Evolutionary conservation across 2,888 invertebrate genomes (phyloP).

Genomic region (Prosopocoilus inquinatus): DNA sequence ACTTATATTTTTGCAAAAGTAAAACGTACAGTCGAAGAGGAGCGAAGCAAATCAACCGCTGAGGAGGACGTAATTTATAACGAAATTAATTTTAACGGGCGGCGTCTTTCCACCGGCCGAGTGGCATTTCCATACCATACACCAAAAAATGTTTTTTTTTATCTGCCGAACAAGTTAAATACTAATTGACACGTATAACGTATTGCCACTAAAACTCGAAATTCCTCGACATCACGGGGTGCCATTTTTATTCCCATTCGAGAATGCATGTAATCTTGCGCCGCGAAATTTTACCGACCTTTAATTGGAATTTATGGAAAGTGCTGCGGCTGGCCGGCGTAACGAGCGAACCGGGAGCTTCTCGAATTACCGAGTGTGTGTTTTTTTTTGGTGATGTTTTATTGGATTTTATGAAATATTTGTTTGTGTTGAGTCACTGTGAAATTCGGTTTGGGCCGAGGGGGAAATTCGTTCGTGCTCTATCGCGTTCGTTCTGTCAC

Average conservation of each 20-base stretch:
- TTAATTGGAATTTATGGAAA: too few relatives aligned
- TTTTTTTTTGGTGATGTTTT: too few relatives aligned
- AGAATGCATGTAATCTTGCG: background rate
- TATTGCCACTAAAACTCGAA: background rate
- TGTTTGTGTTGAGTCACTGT: too few relatives aligned
- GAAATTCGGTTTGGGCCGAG: too few relatives aligned
- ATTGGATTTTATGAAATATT: too few relatives aligned
- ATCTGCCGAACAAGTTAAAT: background rate
- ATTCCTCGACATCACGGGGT: conserved; percentile 15
- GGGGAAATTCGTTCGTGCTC: conserved; percentile 20
- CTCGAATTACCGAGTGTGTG: too few relatives aligned
- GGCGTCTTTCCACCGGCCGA: background rate
- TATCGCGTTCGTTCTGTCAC: conserved; percentile 25
- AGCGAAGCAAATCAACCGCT: too few relatives aligned
- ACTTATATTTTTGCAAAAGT: too few relatives aligned
- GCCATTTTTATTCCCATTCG: conserved; percentile 14
- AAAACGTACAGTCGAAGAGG: background rate
- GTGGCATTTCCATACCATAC: conserved; percentile 1
- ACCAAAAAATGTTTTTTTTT: background rate
- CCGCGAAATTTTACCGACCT: background rate
- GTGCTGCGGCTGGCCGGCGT: too few relatives aligned
- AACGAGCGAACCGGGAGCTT: too few relatives aligned
- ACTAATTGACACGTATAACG: conserved; percentile 5
- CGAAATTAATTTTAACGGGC: background rate
- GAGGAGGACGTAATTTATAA: background rate